A percentile compares a stretch with the other conserved stretches of the same genome.
These are phyloP conservation scores for Leptobrachium ailaonicum DNA, from an alignment of 2,113 vertebrate species.

Conservation along the genomic window DNA sequence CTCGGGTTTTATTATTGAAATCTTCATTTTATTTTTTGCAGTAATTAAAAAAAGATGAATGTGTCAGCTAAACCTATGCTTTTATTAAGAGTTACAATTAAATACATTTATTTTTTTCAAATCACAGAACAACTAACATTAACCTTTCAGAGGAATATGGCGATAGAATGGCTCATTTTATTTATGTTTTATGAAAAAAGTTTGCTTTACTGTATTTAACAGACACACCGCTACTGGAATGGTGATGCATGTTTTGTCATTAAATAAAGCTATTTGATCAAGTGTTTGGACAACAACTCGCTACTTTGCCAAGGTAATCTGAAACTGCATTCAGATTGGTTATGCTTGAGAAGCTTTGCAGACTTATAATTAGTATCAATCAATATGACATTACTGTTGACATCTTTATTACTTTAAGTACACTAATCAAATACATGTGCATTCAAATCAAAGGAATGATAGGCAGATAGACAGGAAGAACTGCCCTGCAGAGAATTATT, in stretches of 20 bases:
- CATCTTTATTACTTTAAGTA: conserved; percentile 76
- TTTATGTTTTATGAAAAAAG: not conserved
- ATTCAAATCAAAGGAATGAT: conserved; percentile 65
- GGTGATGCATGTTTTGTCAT: conserved; percentile 52
- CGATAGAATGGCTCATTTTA: not conserved
- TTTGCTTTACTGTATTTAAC: not conserved
- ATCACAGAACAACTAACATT: too few species aligned
- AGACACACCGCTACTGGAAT: too few species aligned
- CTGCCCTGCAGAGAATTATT: conserved; percentile 59
- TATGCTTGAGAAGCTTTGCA: conserved; percentile 67
- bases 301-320: conserved; percentile 75
- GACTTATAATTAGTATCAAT: conserved; percentile 76
- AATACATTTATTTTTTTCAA: too few species aligned
- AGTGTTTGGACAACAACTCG: conserved; percentile 62
- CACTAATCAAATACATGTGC: conserved; percentile 72
- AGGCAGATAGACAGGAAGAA: conserved; percentile 59
- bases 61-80: too few species aligned
- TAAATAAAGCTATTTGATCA: conserved; percentile 70
- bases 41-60: too few species aligned
- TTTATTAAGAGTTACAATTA: too few species aligned
- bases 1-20: too few species aligned
- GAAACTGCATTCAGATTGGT: conserved; percentile 65
- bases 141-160: too few species aligned
- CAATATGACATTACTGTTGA: conserved; percentile 68
- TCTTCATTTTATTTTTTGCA: too few species aligned